Conservation (phyloP, 2,888 invertebrate genomes). For the Stenolophus ochropezus region DNA sequence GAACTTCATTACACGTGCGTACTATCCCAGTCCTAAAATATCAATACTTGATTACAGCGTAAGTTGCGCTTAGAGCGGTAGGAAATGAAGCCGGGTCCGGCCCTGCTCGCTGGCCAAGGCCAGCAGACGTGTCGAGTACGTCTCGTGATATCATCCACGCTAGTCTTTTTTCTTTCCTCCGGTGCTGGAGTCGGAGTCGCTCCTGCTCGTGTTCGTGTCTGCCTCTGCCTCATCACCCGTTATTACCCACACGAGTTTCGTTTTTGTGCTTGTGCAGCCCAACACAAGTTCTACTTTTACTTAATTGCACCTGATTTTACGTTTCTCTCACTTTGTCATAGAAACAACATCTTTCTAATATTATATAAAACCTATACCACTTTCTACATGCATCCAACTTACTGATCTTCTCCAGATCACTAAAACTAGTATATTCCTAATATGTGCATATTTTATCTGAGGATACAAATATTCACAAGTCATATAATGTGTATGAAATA, state of each 20-base stretch:
- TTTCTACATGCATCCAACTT: too few relatives aligned
- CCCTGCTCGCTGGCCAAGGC: conserved; percentile 8
- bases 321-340: not conserved
- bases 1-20: too few relatives aligned
- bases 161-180: conserved; percentile 37
- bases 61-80: too few relatives aligned
- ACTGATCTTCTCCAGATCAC: too few relatives aligned
- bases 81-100: not conserved
- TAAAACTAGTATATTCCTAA: too few relatives aligned
- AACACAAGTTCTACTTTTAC: conserved; percentile 42
- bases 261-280: conserved; percentile 1
- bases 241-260: conserved; percentile 36
- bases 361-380: not conserved
- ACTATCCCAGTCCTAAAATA: too few relatives aligned
- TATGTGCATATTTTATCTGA: too few relatives aligned
- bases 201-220: not conserved
- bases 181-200: not conserved
- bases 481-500: too few relatives aligned
- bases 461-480: too few relatives aligned
- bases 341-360: not conserved
- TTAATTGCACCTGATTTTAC: conserved; percentile 47
- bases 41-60: too few relatives aligned
- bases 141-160: conserved; percentile 42
- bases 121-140: conserved; percentile 40
- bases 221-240: not conserved